These are phyloP conservation scores for Plecturocebus donacophilus DNA, from an alignment of 2,113 vertebrate species.

Conservation along the genomic window DNA sequence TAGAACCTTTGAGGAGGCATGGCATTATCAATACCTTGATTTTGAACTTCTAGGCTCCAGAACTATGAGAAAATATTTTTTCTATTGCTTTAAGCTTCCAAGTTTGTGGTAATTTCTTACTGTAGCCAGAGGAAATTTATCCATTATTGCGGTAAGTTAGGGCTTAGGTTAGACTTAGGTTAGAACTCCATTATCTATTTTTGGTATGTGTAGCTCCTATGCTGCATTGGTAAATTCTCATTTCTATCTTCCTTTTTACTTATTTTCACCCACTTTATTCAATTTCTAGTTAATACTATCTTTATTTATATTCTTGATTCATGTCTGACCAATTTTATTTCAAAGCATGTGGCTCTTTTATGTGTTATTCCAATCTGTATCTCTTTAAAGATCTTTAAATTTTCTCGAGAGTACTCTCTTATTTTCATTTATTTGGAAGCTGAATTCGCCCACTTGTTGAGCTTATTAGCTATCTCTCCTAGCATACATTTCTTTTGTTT, in stretches of 20 bases:
- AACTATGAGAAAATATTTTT: not conserved
- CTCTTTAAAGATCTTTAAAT: not conserved
- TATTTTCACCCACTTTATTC: not conserved
- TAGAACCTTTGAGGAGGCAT: not conserved
- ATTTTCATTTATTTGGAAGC: not conserved
- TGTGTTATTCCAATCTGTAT: not conserved
- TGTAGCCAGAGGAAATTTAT: not conserved
- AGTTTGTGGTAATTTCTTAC: not conserved
- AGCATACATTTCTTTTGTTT: too few relatives aligned
- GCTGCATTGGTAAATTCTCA: not conserved
- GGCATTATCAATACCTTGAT: not conserved
- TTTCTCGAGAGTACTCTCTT: not conserved
- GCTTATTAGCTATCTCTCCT: not conserved
- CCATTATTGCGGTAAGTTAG: not conserved
- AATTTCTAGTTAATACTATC: not conserved
- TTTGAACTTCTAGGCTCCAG: not conserved
- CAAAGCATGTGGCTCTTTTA: not conserved
- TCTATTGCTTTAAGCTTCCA: not conserved
- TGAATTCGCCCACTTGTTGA: not conserved
- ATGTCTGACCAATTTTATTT: not conserved
- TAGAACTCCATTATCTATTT: not conserved
- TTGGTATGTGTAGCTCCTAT: not conserved
- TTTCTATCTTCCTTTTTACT: not conserved
- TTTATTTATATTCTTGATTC: not conserved
- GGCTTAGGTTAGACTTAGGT: not conserved